Conservation (phyloP, 1,140 invertebrate species). For the Pemphigus obesinymphae region DNA sequence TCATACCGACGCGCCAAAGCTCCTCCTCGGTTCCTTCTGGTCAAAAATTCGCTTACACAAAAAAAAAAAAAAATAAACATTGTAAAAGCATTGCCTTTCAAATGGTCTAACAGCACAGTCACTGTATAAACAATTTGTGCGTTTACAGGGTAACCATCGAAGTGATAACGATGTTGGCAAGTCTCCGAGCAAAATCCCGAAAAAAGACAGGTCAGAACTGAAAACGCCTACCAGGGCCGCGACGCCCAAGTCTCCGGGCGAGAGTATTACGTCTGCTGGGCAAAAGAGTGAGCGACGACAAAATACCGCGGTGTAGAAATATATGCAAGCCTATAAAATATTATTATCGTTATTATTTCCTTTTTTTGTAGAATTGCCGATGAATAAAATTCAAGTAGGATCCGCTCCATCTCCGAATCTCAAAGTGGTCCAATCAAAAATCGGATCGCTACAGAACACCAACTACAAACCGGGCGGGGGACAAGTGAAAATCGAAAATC, state of each 20-base stretch:
- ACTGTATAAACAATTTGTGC: too few species aligned
- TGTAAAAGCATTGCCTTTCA: too few species aligned
- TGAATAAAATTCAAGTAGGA: slow-evolving; percentile 90
- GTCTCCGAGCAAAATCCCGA: slow-evolving; percentile 33
- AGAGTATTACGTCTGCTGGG: neutral
- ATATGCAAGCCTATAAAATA: neutral
- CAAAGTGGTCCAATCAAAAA: slow-evolving; percentile 86
- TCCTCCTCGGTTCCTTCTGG: too few species aligned
- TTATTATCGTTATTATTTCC: neutral
- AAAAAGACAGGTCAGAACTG: slow-evolving; percentile 32
- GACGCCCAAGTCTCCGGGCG: slow-evolving; percentile 20
- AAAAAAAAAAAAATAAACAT: too few species aligned
- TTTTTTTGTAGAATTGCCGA: slow-evolving; percentile 67
- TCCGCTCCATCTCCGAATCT: slow-evolving; percentile 84
- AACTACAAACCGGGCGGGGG: slow-evolving; percentile 87
- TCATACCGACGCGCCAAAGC: too few species aligned
- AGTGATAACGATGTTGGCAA: neutral
- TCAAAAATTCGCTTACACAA: too few species aligned
- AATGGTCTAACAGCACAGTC: too few species aligned
- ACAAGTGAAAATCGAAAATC: slow-evolving; percentile 82
- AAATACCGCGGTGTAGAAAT: neutral
- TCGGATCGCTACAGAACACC: slow-evolving; percentile 89
- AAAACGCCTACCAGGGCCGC: slow-evolving; percentile 34
- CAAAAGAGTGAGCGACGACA: slow-evolving; percentile 7
- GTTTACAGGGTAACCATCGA: neutral